Percentiles rank a stretch among this genome's conserved stretches.
Conservation (phyloP, 2,113 vertebrate species). For the Tetrao urogallus region DNA sequence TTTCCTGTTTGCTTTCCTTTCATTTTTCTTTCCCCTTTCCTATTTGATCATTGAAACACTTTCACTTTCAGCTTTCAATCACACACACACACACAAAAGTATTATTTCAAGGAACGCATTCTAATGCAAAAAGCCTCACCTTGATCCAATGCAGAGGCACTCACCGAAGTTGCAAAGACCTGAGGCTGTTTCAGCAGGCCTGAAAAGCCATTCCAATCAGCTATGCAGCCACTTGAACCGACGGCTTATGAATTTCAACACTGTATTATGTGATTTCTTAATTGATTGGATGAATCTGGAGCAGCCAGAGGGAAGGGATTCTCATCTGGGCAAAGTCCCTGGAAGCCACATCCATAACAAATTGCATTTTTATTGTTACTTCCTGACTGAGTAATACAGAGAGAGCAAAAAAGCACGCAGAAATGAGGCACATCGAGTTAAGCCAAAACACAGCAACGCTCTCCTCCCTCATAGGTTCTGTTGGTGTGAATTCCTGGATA, state of each 20-base stretch:
- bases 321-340: background rate
- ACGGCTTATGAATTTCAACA: accelerated
- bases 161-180: background rate
- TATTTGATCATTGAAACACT: background rate
- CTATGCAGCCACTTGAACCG: background rate
- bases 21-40: background rate
- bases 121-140: background rate
- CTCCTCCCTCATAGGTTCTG: background rate
- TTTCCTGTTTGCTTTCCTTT: background rate
- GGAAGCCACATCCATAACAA: background rate
- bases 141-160: background rate
- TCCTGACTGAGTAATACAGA: conserved; percentile 23
- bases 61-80: background rate
- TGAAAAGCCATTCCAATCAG: background rate
- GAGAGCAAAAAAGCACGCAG: background rate
- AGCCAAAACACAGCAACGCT: background rate
- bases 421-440: background rate
- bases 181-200: background rate
- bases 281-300: background rate
- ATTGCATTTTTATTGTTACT: conserved; percentile 31
- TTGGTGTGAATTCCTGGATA: background rate
- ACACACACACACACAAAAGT: background rate
- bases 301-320: background rate
- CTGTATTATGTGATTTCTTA: accelerated
- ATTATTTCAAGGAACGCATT: background rate